phyloP scores from a whole-genome alignment of 2,888 invertebrate species.

The Syrphus vitripennis region DNA sequence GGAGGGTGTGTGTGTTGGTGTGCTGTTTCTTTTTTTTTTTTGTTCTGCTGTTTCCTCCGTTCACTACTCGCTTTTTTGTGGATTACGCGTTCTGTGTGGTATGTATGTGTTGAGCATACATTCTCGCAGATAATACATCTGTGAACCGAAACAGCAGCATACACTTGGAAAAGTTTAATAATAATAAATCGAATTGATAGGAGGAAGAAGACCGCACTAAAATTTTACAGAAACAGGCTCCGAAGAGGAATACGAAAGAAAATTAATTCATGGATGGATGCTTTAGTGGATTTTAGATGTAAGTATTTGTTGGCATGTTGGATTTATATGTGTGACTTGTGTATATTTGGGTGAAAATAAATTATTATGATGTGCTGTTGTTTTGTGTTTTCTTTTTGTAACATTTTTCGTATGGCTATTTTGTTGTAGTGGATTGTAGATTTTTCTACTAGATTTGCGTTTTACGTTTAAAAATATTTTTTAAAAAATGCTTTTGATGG shows the following conservation, averaged over 20 bases:
- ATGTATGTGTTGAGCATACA: conserved; percentile 44
- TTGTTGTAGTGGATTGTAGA: conserved; percentile 5
- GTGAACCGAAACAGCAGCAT: conserved; percentile 60
- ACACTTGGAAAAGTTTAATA: conserved; percentile 51
- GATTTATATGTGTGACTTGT: too few relatives aligned
- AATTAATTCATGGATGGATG: conserved; percentile 72
- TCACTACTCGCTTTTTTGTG: conserved; percentile 62
- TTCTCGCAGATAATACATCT: conserved; percentile 59
- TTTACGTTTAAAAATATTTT: background rate
- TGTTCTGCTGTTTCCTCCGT: conserved; percentile 17
- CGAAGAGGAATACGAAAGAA: conserved; percentile 24
- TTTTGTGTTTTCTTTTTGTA: conserved; percentile 55
- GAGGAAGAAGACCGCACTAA: conserved; percentile 33
- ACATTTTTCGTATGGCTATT: conserved; percentile 37
- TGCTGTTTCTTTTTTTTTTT: too few relatives aligned
- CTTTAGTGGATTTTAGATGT: conserved; percentile 66
- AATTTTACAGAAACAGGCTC: background rate
- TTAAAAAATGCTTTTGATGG: background rate
- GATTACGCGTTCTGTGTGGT: conserved; percentile 70
- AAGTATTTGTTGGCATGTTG: conserved; percentile 50
- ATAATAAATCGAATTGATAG: conserved; percentile 64
- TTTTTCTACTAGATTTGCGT: conserved; percentile 21
- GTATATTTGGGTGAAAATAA: conserved; percentile 31
- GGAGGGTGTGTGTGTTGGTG: background rate
- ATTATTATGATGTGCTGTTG: conserved; percentile 48